Evolutionary conservation across 2,888 invertebrate genomes (phyloP).

Genomic region (Rhabditophanes sp.): DNA sequence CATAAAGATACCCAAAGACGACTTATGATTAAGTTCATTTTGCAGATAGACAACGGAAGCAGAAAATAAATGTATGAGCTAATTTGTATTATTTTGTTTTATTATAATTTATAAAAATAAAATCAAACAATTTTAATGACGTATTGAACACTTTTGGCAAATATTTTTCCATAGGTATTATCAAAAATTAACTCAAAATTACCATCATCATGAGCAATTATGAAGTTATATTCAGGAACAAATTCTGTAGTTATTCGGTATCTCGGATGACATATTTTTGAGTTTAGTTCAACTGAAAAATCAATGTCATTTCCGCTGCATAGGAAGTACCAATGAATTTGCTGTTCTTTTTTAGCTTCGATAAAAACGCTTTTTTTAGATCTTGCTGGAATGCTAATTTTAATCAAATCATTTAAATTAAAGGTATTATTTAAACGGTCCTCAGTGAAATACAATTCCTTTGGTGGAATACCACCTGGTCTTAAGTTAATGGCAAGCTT

Average conservation of each 20-base stretch:
- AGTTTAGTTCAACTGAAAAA: constrained; percentile 8
- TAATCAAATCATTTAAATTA: neutral
- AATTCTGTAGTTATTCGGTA: constrained; percentile 32
- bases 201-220: constrained; percentile 4
- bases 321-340: constrained; percentile 32
- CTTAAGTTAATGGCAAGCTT: constrained; percentile 4
- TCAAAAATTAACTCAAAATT: constrained; percentile 26
- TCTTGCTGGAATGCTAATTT: neutral
- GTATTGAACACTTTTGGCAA: constrained; percentile 11
- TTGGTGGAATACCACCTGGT: constrained; percentile 33
- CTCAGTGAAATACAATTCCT: constrained; percentile 8
- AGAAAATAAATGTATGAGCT: too few species aligned
- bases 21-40: too few species aligned
- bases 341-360: constrained; percentile 14
- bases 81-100: too few species aligned
- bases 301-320: constrained; percentile 14
- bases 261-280: constrained; percentile 20
- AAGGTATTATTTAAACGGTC: too few species aligned
- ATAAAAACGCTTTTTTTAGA: neutral
- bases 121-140: constrained; percentile 6
- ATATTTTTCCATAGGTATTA: constrained; percentile 25
- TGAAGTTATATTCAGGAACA: constrained; percentile 30
- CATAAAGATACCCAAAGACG: too few species aligned
- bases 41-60: too few species aligned
- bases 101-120: too few species aligned